Percentiles rank a stretch among this genome's conserved stretches.
Evolutionary conservation across 2,888 invertebrate species (phyloP).

Genomic region (Girardia tigrina): DNA sequence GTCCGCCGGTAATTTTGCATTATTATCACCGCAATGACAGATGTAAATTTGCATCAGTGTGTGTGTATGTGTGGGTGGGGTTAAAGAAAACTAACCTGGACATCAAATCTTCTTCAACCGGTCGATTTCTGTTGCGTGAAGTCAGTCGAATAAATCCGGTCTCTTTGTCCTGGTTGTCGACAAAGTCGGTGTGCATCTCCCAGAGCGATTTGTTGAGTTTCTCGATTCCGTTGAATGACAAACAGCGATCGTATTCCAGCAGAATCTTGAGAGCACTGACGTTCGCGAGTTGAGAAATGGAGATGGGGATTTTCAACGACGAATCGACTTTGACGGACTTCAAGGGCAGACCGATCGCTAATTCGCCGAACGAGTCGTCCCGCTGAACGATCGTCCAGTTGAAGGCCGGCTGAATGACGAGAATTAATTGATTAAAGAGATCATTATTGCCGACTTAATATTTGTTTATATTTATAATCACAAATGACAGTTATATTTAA

Average conservation of each 20-base stretch:
- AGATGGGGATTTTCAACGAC: background rate
- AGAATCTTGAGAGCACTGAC: background rate
- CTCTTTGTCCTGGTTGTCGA: background rate
- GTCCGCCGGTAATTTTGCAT: too few relatives aligned
- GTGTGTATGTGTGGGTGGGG: too few relatives aligned
- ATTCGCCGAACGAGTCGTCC: background rate
- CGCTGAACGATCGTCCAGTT: background rate
- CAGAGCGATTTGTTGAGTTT: background rate
- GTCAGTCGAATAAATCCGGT: constrained; percentile 9
- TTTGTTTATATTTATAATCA: too few relatives aligned
- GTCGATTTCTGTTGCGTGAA: background rate
- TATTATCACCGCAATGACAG: too few relatives aligned
- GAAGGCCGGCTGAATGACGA: too few relatives aligned
- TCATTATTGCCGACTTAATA: too few relatives aligned
- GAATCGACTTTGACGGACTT: background rate
- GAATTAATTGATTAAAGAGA: too few relatives aligned
- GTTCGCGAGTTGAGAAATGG: background rate
- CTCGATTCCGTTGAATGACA: background rate
- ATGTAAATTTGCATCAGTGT: too few relatives aligned
- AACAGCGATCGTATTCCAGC: background rate
- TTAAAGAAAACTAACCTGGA: too few relatives aligned
- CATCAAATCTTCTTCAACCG: background rate
- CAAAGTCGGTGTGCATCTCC: background rate
- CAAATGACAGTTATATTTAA: too few relatives aligned
- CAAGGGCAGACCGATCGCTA: background rate